Conservation (phyloP, 1,140 invertebrate species). For the Cyclargus thomasi region DNA sequence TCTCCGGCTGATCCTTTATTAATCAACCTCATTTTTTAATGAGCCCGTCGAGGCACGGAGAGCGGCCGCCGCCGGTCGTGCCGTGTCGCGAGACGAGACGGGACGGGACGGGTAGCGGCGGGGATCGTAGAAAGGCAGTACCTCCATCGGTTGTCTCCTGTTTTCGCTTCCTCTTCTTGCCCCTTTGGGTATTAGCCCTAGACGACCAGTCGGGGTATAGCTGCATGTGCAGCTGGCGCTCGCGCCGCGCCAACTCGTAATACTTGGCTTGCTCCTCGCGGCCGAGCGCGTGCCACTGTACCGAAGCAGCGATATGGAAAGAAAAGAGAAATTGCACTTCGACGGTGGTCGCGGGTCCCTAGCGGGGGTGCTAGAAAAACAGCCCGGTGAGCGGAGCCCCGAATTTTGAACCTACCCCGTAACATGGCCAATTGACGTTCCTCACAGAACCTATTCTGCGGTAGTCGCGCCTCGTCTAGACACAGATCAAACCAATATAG, state of each 20-base stretch:
- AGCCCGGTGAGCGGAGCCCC: constrained; percentile 59
- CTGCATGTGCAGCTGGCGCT: constrained; percentile 98
- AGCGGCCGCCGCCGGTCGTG: constrained; percentile 27
- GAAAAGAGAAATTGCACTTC: constrained; percentile 73
- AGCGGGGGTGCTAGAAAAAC: constrained; percentile 77
- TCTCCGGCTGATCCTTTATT: constrained; percentile 65
- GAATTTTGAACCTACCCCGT: constrained; percentile 66
- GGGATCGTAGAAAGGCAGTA: constrained; percentile 76
- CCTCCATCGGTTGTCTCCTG: constrained; percentile 97
- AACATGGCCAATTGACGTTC: constrained; percentile 71
- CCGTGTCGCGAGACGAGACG: constrained; percentile 30
- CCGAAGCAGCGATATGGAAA: constrained; percentile 70
- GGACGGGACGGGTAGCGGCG: constrained; percentile 41
- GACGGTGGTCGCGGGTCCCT: constrained; percentile 58
- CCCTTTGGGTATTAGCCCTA: constrained; percentile 97
- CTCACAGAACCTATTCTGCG: constrained; percentile 75
- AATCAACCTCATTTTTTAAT: constrained; percentile 67
- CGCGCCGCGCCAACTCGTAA: constrained; percentile 98
- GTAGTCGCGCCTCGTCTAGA: constrained; percentile 60
- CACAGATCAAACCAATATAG: constrained; percentile 63
- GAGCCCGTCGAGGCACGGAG: constrained; percentile 35
- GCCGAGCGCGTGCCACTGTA: constrained; percentile 98
- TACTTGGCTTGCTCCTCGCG: constrained; percentile 99
- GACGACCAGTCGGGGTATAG: constrained; percentile 99
- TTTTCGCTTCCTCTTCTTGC: constrained; percentile 99